phyloP scores from a whole-genome alignment of 2,113 vertebrate species.

The Tachysurus fulvidraco region DNA sequence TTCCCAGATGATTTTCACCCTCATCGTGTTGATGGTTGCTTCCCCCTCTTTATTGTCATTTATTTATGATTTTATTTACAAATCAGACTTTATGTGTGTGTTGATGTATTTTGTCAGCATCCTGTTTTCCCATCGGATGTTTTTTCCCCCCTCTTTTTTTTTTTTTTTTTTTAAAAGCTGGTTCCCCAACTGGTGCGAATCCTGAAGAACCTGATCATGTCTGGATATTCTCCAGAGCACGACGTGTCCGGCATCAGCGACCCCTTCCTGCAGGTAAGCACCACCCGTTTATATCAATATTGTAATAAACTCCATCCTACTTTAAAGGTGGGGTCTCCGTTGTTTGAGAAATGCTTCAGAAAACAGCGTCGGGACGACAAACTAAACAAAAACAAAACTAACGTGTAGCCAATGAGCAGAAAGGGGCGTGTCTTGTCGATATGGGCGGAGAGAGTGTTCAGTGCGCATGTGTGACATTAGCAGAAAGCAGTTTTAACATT shows the following conservation, averaged over 20 bases:
- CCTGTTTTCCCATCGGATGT: background rate
- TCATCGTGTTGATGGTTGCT: constrained; percentile 38
- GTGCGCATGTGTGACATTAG: too few species aligned
- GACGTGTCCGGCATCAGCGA: constrained; percentile 99
- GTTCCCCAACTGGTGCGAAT: constrained; percentile 99
- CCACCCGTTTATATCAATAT: background rate
- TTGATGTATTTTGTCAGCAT: background rate
- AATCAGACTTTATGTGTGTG: background rate
- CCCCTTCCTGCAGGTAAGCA: constrained; percentile 93
- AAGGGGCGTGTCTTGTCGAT: too few species aligned
- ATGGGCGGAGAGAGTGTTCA: too few species aligned
- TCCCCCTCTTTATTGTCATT: background rate
- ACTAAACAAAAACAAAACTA: too few species aligned
- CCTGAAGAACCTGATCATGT: constrained; percentile 99
- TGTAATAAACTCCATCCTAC: background rate
- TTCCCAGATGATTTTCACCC: constrained; percentile 47
- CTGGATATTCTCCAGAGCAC: constrained; percentile 98
- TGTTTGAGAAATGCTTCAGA: too few species aligned
- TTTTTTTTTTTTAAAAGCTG: too few species aligned
- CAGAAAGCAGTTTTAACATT: too few species aligned
- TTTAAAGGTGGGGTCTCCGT: too few species aligned
- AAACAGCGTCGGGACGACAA: too few species aligned
- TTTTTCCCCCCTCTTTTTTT: constrained; percentile 61
- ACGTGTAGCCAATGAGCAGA: too few species aligned
- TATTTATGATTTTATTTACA: constrained; percentile 25